phyloP scores from a whole-genome alignment of 2,113 vertebrate species.

The Pygoscelis adeliae region DNA sequence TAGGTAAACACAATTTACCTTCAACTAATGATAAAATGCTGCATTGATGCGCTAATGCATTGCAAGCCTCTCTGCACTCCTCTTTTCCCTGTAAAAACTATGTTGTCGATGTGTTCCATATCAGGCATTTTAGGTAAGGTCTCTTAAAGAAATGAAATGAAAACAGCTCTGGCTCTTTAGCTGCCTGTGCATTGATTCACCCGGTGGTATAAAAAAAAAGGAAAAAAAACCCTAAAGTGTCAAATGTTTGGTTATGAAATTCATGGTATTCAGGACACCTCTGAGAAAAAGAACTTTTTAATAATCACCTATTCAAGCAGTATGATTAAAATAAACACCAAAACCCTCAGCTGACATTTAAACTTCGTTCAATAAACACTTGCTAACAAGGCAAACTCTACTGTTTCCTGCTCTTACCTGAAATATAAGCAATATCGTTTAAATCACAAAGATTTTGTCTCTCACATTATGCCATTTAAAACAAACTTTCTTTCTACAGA shows the following conservation, averaged over 20 bases:
- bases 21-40: not conserved
- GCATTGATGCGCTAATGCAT: not conserved
- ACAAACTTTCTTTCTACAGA: conserved; percentile 12
- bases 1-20: not conserved
- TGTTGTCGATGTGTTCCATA: not conserved
- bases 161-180: not conserved
- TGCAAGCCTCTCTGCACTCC: not conserved
- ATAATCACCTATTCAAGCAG: not conserved
- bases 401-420: not conserved
- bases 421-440: not conserved
- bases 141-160: not conserved
- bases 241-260: not conserved
- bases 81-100: not conserved
- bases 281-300: not conserved
- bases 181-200: not conserved
- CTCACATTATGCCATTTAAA: conserved; percentile 24
- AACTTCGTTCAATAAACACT: conserved; percentile 43
- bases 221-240: not conserved
- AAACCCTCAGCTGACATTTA: not conserved
- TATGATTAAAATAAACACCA: conserved; percentile 9
- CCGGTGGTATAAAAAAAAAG: rapidly evolving
- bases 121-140: not conserved
- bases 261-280: not conserved
- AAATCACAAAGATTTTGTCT: conserved; percentile 31
- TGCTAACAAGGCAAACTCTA: not conserved